Conservation (phyloP, 2,888 invertebrate species). For the Calliopum simillimum region DNA sequence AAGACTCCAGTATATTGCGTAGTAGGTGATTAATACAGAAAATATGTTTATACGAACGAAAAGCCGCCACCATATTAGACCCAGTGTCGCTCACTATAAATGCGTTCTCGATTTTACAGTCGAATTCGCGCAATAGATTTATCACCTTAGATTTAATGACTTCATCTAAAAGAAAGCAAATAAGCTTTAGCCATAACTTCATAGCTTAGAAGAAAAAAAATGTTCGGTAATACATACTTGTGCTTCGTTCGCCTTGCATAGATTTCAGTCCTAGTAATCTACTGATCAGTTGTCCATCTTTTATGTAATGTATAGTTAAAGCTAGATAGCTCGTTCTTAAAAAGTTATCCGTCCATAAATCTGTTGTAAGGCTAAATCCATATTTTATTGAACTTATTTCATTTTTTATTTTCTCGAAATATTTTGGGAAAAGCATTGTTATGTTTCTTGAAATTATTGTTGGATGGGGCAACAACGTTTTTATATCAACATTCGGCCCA, state of each 20-base stretch:
- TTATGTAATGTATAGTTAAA: conserved; percentile 42
- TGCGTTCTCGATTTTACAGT: conserved; percentile 25
- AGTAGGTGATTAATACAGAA: conserved; percentile 40
- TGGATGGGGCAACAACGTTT: conserved; percentile 38
- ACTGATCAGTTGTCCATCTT: conserved; percentile 31
- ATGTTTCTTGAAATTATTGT: conserved; percentile 41
- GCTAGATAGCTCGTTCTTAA: conserved; percentile 33
- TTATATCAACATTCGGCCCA: conserved; percentile 38
- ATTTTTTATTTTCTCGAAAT: conserved; percentile 29
- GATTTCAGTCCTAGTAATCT: conserved; percentile 36
- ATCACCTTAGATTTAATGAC: conserved; percentile 33
- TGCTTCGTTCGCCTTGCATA: conserved; percentile 38
- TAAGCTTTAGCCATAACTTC: too few species aligned
- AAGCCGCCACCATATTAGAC: conserved; percentile 39
- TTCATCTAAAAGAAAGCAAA: conserved; percentile 35
- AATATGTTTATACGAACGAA: conserved; percentile 34
- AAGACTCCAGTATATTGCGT: conserved; percentile 37
- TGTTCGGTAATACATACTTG: conserved; percentile 27
- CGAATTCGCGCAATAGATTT: conserved; percentile 36
- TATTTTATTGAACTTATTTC: conserved; percentile 37
- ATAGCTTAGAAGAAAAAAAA: too few species aligned
- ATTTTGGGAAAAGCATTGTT: not conserved
- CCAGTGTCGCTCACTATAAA: conserved; percentile 40
- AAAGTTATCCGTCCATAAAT: conserved; percentile 39
- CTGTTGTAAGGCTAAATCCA: conserved; percentile 26